Percentiles rank a stretch among this genome's conserved stretches.
phyloP scores from a whole-genome alignment of 2,113 vertebrate species.

The Colossoma macropomum region DNA sequence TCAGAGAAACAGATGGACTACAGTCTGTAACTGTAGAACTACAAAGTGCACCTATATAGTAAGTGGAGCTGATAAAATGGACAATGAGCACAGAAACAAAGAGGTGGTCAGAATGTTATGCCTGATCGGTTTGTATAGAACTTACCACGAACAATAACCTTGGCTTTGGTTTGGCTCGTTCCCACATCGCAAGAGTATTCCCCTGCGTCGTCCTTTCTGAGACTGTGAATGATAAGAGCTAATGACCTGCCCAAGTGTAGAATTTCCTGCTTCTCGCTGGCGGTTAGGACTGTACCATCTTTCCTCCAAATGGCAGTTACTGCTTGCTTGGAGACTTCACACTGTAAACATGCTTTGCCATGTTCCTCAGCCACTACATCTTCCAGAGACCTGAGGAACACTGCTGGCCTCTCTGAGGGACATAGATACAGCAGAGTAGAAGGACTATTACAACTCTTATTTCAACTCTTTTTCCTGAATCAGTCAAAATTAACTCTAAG shows the following conservation, averaged over 20 bases:
- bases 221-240: constrained; percentile 80
- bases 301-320: constrained; percentile 88
- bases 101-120: too few relatives aligned
- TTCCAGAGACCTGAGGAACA: constrained; percentile 89
- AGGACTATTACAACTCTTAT: neutral
- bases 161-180: constrained; percentile 85
- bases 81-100: too few relatives aligned
- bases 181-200: constrained; percentile 88
- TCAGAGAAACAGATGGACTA: too few relatives aligned
- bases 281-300: constrained; percentile 76
- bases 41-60: too few relatives aligned
- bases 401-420: constrained; percentile 83
- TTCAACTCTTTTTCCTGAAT: too few relatives aligned
- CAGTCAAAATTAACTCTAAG: neutral
- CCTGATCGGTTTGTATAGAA: neutral
- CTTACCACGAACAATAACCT: constrained; percentile 87
- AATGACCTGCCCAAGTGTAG: constrained; percentile 80
- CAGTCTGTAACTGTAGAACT: too few relatives aligned
- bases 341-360: constrained; percentile 82
- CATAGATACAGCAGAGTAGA: neutral
- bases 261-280: constrained; percentile 84
- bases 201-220: constrained; percentile 85
- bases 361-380: constrained; percentile 84
- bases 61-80: too few relatives aligned
- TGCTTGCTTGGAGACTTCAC: constrained; percentile 86